A percentile compares a stretch with the other conserved stretches of the same genome.
Evolutionary conservation across 2,888 invertebrate genomes (phyloP).

Genomic region (Andricus quercusramuli): DNA sequence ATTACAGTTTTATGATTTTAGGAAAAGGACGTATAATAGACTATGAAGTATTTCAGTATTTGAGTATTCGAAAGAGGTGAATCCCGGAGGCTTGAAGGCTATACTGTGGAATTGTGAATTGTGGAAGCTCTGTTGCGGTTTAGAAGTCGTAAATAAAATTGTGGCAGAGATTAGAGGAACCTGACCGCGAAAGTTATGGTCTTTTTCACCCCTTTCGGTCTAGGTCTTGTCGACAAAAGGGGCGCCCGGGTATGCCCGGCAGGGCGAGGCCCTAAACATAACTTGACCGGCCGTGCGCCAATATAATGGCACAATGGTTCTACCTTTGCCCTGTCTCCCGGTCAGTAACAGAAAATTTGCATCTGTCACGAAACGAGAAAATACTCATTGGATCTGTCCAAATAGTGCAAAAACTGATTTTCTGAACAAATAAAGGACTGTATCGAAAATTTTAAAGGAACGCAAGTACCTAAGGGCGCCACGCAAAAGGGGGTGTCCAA

Average conservation of each 20-base stretch:
- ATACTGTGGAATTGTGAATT: not conserved
- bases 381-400: not conserved
- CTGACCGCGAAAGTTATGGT: slow-evolving; percentile 66
- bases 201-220: slow-evolving; percentile 50
- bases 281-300: slow-evolving; percentile 54
- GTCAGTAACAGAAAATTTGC: not conserved
- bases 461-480: too few species aligned
- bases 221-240: slow-evolving; percentile 53
- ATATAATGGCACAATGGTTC: slow-evolving; percentile 52
- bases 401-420: not conserved
- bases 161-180: slow-evolving; percentile 63
- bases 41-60: not conserved
- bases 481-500: too few species aligned
- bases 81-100: not conserved
- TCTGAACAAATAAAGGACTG: too few species aligned
- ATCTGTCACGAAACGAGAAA: not conserved
- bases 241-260: slow-evolving; percentile 30
- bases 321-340: not conserved
- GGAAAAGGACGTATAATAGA: slow-evolving; percentile 11
- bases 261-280: slow-evolving; percentile 59
- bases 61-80: slow-evolving; percentile 3
- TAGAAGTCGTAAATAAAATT: slow-evolving; percentile 66
- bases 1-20: slow-evolving; percentile 39
- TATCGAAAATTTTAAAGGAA: too few species aligned
- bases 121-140: slow-evolving; percentile 39